Evolutionary conservation across 2,113 vertebrate genomes (phyloP).

Genomic region (Halcyon senegalensis): DNA sequence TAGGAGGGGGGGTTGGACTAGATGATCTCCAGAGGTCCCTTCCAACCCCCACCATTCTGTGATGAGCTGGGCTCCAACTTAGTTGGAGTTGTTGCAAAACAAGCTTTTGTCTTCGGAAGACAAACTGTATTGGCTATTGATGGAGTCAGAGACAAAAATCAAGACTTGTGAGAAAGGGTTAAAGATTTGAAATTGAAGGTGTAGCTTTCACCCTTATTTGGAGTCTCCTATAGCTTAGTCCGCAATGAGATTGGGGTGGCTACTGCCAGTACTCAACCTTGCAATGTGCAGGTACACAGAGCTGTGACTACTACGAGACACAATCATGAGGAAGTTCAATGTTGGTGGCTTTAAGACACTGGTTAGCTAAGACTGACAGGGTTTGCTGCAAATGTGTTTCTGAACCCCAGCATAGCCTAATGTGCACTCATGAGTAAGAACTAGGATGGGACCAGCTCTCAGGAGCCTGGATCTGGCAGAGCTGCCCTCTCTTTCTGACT

Average conservation of each 20-base stretch:
- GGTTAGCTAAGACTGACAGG: background rate
- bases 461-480: background rate
- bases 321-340: background rate
- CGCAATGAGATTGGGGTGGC: fast-evolving
- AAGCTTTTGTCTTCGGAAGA: background rate
- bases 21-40: no score
- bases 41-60: no score
- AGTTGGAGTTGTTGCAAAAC: background rate
- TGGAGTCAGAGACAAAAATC: background rate
- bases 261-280: background rate
- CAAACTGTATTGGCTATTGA: background rate
- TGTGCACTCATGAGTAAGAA: background rate
- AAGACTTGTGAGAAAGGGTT: background rate
- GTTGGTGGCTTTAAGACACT: background rate
- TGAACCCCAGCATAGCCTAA: background rate
- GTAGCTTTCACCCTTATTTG: background rate
- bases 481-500: background rate
- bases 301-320: background rate
- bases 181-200: background rate
- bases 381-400: background rate
- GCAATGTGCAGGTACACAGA: background rate
- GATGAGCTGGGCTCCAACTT: background rate
- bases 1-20: no score
- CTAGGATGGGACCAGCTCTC: background rate
- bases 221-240: background rate